These are phyloP conservation scores for Podarcis raffonei DNA, from an alignment of 2,113 vertebrate species.

Conservation along the genomic window DNA sequence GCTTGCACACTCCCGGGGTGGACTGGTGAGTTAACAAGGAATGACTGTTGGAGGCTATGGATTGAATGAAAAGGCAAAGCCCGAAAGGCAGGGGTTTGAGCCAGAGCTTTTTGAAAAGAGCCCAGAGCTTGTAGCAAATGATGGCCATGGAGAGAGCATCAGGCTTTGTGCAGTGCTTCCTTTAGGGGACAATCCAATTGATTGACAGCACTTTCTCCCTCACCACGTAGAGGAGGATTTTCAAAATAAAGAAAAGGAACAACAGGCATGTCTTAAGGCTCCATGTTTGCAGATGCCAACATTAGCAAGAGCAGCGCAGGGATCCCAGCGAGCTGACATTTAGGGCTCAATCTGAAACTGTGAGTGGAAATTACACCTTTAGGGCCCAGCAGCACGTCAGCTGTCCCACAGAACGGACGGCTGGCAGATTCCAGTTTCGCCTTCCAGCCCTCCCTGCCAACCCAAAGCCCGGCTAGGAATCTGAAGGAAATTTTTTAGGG, in stretches of 20 bases:
- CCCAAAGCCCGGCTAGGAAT: background rate
- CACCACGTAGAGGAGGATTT: background rate
- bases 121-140: slow-evolving; percentile 19
- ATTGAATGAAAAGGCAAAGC: background rate
- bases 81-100: background rate
- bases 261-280: background rate
- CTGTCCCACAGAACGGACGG: no score
- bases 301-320: background rate
- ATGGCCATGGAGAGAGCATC: background rate
- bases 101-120: background rate
- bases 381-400: background rate
- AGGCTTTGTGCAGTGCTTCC: background rate
- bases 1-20: background rate
- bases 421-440: background rate
- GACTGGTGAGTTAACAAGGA: background rate
- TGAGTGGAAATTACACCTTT: background rate
- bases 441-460: background rate
- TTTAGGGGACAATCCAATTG: slow-evolving; percentile 27
- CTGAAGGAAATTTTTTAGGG: background rate
- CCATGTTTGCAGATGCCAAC: background rate
- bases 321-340: background rate
- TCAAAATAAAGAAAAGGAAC: background rate
- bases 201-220: slow-evolving; percentile 5
- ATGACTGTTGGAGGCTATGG: background rate
- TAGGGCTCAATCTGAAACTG: background rate